Percentiles rank a stretch among this genome's conserved stretches.
These are phyloP conservation scores for Mesocentrotus franciscanus DNA, from an alignment of 53 echinoderm and acorn worm genomes.

Conservation along the genomic window DNA sequence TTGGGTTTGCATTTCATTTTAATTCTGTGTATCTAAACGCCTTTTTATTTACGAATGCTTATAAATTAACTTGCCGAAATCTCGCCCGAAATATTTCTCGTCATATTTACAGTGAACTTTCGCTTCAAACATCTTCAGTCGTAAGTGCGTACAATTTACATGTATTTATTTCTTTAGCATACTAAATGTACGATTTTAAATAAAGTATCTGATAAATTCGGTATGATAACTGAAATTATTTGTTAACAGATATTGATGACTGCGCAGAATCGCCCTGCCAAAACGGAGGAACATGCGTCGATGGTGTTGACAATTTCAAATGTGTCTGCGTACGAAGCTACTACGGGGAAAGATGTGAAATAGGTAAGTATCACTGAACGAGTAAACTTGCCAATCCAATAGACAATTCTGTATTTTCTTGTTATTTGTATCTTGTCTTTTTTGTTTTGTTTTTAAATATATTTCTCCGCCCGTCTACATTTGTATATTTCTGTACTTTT, in stretches of 20 bases:
- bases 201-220: background rate
- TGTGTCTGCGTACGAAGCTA: conserved; percentile 25
- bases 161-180: background rate
- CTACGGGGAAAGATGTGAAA: conserved; percentile 45
- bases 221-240: background rate
- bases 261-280: conserved; percentile 21
- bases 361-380: background rate
- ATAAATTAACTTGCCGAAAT: background rate
- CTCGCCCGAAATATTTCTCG: background rate
- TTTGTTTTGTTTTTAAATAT: background rate
- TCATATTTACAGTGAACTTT: background rate
- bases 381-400: background rate
- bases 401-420: too few relatives aligned
- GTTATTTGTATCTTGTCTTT: too few relatives aligned
- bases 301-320: background rate
- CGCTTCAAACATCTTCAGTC: background rate
- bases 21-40: too few relatives aligned
- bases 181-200: background rate
- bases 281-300: conserved; percentile 1
- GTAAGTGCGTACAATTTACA: too few relatives aligned
- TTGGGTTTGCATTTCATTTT: too few relatives aligned
- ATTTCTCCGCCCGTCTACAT: background rate
- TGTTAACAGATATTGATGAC: conserved; percentile 33
- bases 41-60: too few relatives aligned
- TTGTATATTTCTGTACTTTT: too few relatives aligned